phyloP scores from a whole-genome alignment of 2,113 vertebrate species.

The Epinephelus moara region DNA sequence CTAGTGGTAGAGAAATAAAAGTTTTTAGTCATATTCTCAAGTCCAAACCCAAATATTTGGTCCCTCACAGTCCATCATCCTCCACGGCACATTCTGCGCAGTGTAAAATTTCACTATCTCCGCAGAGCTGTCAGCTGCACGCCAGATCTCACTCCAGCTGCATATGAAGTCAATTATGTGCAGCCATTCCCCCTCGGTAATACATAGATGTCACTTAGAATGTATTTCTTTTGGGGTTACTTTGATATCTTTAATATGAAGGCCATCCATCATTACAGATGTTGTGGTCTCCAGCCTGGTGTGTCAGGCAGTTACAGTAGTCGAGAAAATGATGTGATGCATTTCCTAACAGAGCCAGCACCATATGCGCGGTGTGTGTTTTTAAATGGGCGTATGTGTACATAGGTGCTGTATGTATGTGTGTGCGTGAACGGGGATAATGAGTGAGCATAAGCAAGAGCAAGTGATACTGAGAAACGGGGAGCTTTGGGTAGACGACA shows the following conservation, averaged over 20 bases:
- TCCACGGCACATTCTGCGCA: conserved; percentile 22
- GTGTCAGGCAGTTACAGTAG: conserved; percentile 58
- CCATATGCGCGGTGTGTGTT: conserved; percentile 14
- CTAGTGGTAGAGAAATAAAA: not conserved
- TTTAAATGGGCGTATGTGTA: not conserved
- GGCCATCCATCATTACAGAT: conserved; percentile 72
- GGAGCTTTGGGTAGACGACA: not conserved
- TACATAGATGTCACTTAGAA: conserved; percentile 70
- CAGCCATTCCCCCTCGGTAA: conserved; percentile 64
- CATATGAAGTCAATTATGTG: conserved; percentile 78
- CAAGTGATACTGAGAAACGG: not conserved
- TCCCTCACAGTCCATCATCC: conserved; percentile 38
- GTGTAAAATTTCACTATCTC: conserved; percentile 62
- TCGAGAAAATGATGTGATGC: conserved; percentile 56
- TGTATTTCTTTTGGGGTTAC: conserved; percentile 70
- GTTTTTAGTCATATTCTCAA: not conserved
- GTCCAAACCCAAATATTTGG: conserved; percentile 21
- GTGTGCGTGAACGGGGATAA: not conserved
- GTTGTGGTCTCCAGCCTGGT: conserved; percentile 58
- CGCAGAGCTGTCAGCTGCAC: conserved; percentile 67
- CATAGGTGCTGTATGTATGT: not conserved
- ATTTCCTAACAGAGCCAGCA: conserved; percentile 36
- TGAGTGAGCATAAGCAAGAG: not conserved
- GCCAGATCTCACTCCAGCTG: conserved; percentile 65
- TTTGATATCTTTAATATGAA: conserved; percentile 72